These are phyloP conservation scores for Poeciliopsis presidionis DNA, from an alignment of 2,797 vertebrate species.

Conservation along the genomic window DNA sequence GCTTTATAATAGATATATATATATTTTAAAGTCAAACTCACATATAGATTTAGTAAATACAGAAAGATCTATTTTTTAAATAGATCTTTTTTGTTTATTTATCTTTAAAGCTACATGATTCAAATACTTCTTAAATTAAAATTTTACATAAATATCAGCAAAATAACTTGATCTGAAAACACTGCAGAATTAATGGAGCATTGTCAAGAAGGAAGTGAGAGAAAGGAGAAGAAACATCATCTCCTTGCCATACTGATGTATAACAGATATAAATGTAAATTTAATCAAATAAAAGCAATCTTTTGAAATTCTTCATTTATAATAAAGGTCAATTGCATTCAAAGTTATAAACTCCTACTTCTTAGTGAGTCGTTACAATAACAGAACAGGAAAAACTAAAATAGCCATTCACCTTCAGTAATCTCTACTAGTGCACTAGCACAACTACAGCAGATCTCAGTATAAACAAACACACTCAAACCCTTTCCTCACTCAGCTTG, in stretches of 20 bases:
- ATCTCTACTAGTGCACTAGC: background rate
- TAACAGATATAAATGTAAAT: too few relatives aligned
- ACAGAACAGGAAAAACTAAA: background rate
- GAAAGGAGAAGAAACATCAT: background rate
- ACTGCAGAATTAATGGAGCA: background rate
- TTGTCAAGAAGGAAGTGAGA: background rate
- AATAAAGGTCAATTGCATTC: background rate
- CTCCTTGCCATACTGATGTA: background rate
- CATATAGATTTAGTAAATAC: background rate
- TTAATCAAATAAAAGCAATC: too few relatives aligned
- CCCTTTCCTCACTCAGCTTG: conserved; percentile 16
- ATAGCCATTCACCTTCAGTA: background rate
- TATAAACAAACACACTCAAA: conserved; percentile 23
- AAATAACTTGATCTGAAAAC: background rate
- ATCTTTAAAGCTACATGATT: background rate
- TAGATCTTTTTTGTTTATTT: background rate
- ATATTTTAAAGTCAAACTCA: background rate
- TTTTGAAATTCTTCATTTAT: background rate
- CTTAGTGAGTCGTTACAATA: background rate
- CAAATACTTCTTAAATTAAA: background rate
- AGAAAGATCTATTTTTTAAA: background rate
- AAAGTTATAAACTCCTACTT: background rate
- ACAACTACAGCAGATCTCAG: background rate
- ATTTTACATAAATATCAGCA: background rate
- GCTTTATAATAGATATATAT: background rate